phyloP scores from a whole-genome alignment of 2,888 invertebrate genomes.

The Xylota segnis region DNA sequence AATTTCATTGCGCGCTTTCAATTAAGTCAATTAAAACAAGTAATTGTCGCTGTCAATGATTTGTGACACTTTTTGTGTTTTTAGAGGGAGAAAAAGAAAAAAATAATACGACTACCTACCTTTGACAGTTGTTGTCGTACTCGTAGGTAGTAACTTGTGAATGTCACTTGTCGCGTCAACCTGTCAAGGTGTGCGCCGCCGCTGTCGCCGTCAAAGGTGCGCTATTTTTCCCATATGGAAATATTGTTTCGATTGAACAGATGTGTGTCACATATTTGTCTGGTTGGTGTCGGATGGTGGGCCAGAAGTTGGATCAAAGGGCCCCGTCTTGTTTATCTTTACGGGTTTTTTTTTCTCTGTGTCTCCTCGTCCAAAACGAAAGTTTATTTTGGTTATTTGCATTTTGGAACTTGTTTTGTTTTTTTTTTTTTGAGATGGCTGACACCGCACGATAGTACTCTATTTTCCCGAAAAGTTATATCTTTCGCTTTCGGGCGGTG shows the following conservation, averaged over 20 bases:
- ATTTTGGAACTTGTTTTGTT: slow-evolving; percentile 57
- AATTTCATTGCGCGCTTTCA: slow-evolving; percentile 66
- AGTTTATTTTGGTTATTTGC: slow-evolving; percentile 65
- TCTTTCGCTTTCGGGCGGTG: slow-evolving; percentile 1
- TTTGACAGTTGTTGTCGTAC: slow-evolving; percentile 27
- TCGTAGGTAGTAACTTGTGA: slow-evolving; percentile 10
- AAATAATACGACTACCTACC: slow-evolving; percentile 20
- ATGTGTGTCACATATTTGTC: slow-evolving; percentile 66
- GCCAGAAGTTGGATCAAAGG: slow-evolving; percentile 22
- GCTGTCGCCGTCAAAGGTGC: slow-evolving; percentile 47
- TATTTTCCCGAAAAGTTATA: slow-evolving; percentile 33
- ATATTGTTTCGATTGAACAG: slow-evolving; percentile 62
- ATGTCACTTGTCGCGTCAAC: slow-evolving; percentile 49
- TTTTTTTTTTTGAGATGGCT: background rate
- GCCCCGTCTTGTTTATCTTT: slow-evolving; percentile 40
- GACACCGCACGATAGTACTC: slow-evolving; percentile 8
- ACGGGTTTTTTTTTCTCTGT: slow-evolving; percentile 11
- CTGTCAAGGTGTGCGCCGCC: slow-evolving; percentile 17
- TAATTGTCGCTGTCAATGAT: slow-evolving; percentile 59
- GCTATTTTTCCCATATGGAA: slow-evolving; percentile 30
- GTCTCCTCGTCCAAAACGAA: slow-evolving; percentile 37
- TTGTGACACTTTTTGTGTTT: slow-evolving; percentile 45
- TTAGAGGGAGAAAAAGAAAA: background rate
- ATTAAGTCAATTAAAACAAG: slow-evolving; percentile 65
- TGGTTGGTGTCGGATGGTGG: background rate